A percentile compares a stretch with the other conserved stretches of the same genome.
These are phyloP conservation scores for Stenoptilia bipunctidactyla DNA, from an alignment of 2,888 invertebrate genomes.

Conservation along the genomic window DNA sequence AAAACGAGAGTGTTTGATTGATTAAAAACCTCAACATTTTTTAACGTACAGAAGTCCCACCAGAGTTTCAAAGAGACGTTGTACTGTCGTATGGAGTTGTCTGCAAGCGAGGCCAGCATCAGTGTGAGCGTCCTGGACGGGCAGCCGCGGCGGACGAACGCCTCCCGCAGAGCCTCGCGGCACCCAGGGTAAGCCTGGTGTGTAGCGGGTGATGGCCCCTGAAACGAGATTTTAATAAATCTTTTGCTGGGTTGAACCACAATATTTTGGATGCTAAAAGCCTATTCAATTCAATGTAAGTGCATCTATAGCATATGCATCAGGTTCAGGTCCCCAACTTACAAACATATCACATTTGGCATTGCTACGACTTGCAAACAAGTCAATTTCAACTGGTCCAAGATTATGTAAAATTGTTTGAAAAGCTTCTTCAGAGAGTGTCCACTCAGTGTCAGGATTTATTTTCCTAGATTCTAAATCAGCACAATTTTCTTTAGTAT, in stretches of 20 bases:
- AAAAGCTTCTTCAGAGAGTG: slow-evolving; percentile 4
- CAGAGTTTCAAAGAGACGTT: slow-evolving; percentile 7
- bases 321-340: slow-evolving; percentile 13
- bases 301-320: slow-evolving; percentile 9
- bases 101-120: slow-evolving; percentile 11
- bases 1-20: slow-evolving; percentile 1
- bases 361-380: slow-evolving; percentile 15
- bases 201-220: slow-evolving; percentile 5
- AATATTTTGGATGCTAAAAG: slow-evolving; percentile 3
- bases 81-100: slow-evolving; percentile 9
- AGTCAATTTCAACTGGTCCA: slow-evolving; percentile 12
- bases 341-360: slow-evolving; percentile 11
- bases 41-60: slow-evolving; percentile 7
- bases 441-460: slow-evolving; percentile 13
- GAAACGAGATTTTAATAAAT: slow-evolving; percentile 8
- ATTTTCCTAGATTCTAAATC: slow-evolving; percentile 15
- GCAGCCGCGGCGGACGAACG: slow-evolving; percentile 6
- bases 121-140: slow-evolving; percentile 3
- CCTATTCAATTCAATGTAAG: slow-evolving; percentile 12
- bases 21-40: slow-evolving; percentile 1
- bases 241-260: slow-evolving; percentile 5
- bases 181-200: slow-evolving; percentile 12
- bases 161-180: slow-evolving; percentile 11
- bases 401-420: slow-evolving; percentile 6
- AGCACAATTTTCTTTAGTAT: slow-evolving; percentile 20